Conservation (phyloP, 2,888 invertebrate species). For the Microctonus hyperodae region DNA sequence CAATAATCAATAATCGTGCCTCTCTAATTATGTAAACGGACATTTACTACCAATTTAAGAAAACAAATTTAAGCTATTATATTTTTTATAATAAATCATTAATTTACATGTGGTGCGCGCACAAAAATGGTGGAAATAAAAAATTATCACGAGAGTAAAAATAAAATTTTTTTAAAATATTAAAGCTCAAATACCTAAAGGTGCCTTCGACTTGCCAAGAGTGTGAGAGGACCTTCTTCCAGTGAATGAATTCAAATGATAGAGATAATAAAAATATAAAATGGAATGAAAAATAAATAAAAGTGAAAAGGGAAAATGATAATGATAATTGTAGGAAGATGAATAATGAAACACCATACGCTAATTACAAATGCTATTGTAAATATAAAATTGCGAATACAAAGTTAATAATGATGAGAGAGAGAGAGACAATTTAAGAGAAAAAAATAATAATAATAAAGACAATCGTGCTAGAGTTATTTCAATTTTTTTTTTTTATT, state of each 20-base stretch:
- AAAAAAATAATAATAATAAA: constrained; percentile 18
- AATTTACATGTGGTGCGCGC: constrained; percentile 28
- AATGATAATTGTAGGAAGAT: constrained; percentile 31
- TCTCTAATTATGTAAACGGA: constrained; percentile 43
- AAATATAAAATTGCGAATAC: constrained; percentile 48
- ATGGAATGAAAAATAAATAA: not conserved
- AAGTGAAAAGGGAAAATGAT: not conserved
- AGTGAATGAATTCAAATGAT: not conserved
- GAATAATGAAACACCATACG: constrained; percentile 17
- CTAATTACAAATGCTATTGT: constrained; percentile 54
- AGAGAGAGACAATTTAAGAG: constrained; percentile 9
- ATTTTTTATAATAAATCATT: constrained; percentile 43
- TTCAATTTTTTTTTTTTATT: constrained; percentile 47
- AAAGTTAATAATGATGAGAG: constrained; percentile 28
- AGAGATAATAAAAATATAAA: constrained; percentile 16
- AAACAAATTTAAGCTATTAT: constrained; percentile 37
- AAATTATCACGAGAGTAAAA: not conserved
- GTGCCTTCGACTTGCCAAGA: constrained; percentile 61
- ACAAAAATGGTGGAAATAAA: not conserved
- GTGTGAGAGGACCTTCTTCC: constrained; percentile 47
- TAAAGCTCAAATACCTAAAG: constrained; percentile 57
- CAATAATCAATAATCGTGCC: constrained; percentile 52
- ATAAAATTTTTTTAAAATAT: constrained; percentile 23
- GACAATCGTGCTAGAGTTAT: constrained; percentile 45
- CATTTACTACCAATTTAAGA: constrained; percentile 2